Conservation (phyloP, 2,113 vertebrate species). For the Heterotilapia buettikoferi region DNA sequence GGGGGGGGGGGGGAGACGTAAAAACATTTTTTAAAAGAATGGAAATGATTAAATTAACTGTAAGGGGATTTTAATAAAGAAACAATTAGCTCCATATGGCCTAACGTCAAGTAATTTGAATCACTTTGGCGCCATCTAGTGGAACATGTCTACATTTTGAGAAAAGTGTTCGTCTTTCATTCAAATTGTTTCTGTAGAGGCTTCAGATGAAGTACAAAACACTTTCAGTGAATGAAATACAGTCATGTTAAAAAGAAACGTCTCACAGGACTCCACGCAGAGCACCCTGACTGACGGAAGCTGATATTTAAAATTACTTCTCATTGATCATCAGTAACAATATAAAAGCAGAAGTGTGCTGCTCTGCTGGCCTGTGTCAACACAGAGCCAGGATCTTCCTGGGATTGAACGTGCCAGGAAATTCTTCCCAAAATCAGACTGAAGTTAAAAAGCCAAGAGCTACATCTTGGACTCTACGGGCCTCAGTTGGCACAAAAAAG, state of each 20-base stretch:
- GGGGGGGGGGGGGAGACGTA: no score
- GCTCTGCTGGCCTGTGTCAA: no score
- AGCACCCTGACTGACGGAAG: neutral
- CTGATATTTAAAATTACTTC: neutral
- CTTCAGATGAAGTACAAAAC: neutral
- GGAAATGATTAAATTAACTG: neutral
- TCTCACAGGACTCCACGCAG: neutral
- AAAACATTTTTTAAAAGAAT: neutral
- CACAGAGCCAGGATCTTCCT: no score
- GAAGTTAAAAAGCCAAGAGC: neutral
- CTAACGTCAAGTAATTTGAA: neutral
- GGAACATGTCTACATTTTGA: neutral
- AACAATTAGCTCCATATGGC: neutral
- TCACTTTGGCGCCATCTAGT: neutral
- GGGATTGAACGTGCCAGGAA: neutral
- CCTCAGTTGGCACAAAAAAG: no score
- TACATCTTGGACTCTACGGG: neutral
- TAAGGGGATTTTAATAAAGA: neutral
- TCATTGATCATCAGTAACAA: no score
- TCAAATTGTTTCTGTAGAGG: neutral
- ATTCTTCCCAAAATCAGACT: neutral
- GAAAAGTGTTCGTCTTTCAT: neutral
- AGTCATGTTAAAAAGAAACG: neutral
- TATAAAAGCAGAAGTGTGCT: no score
- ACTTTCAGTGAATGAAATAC: neutral